These are phyloP conservation scores for Tamias sibiricus DNA, from an alignment of 2,113 vertebrate genomes.

Conservation along the genomic window DNA sequence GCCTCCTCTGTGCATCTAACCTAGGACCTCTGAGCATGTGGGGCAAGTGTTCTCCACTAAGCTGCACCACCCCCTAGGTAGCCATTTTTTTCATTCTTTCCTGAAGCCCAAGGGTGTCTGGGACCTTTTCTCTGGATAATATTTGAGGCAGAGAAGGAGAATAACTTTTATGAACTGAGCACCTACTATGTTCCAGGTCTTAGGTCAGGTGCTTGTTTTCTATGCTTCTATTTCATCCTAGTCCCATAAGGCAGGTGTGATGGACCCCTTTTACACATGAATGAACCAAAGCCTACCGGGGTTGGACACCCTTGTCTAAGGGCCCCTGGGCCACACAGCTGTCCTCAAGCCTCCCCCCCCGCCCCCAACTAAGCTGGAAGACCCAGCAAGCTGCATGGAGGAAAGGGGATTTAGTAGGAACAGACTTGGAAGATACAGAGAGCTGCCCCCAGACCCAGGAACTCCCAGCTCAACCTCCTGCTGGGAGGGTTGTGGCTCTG, in stretches of 20 bases:
- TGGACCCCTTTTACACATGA: neutral
- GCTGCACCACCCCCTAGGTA: neutral
- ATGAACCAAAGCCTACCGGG: neutral
- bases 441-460: conserved; percentile 10
- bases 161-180: neutral
- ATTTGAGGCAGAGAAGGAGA: conserved; percentile 7
- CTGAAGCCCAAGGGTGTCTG: neutral
- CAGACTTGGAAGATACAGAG: neutral
- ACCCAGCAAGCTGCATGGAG: neutral
- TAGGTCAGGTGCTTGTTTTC: neutral
- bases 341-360: neutral
- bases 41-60: neutral
- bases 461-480: conserved; percentile 45
- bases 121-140: neutral
- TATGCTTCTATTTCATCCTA: neutral
- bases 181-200: neutral
- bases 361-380: neutral
- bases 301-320: neutral
- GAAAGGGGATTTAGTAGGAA: neutral
- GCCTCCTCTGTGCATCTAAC: neutral
- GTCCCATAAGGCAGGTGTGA: neutral
- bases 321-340: neutral
- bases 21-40: neutral
- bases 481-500: neutral
- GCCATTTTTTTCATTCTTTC: neutral